Evolutionary conservation across 2,797 vertebrate genomes (phyloP), one percentile per base, ranked within the genome.

Genomic region (Buphagus erythrorhynchus): DNA sequence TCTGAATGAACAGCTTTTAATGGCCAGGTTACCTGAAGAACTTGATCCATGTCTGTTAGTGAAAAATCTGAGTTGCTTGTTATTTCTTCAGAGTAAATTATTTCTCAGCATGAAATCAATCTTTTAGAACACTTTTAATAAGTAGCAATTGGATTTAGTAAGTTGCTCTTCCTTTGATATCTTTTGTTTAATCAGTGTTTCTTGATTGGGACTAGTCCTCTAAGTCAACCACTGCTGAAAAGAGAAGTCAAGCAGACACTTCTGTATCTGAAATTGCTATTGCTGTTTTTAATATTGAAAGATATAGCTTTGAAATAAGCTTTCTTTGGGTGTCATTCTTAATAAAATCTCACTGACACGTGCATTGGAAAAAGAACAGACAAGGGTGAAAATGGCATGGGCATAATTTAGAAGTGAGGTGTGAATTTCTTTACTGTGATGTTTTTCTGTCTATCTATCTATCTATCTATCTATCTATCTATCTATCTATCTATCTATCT

Each of bases 391-490:
- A 95, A 88, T 35, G 13, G 13, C 26, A 40, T 43, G 25, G 35
- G 43, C 22, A 49, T 86, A 26, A 42, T 82, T 86, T 91, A 62
- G 62, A 84, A 91, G 74, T 51, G 43, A 72, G 26, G 5, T 88
- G 25, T 81, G 67, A 57, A 66, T 84, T 69, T 76, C 13, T 58
- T 40, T 55, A 40, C 24, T 48, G 46, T 52, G n/a, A 13, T 8
- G 1, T 3, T n/a, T 83, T 33, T 54, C 3, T 62, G 2, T 16
- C 48, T 49, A 6, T 26, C 46, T 13, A 1, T 48, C 46, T 28
- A 26, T 36, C 36, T 24, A 4, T 46, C n/a, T 35, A 3, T 21
- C 13, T 52, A 3, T 75, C 28, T 38, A 4, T 51, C 29, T 51
- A 5, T 51, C 6, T 49, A 6, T 75, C 24, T 21, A 10, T 35